Evolutionary conservation across 37 sponge, comb jelly and placozoan genomes (phyloP).

Genomic region (Chondrosia reniformis): DNA sequence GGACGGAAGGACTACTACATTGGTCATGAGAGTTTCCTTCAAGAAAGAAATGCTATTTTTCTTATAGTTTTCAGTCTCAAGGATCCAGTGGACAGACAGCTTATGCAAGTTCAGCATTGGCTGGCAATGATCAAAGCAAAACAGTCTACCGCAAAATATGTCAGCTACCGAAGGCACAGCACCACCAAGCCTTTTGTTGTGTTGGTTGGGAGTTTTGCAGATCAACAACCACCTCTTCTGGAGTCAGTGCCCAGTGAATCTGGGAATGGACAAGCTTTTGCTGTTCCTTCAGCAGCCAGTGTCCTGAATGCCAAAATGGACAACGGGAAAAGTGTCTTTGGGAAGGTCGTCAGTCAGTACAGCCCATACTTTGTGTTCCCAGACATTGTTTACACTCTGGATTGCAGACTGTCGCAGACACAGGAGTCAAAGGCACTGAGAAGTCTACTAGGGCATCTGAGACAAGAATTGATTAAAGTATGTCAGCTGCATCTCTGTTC

Average conservation of each 20-base stretch:
- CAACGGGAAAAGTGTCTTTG: constrained; percentile 29
- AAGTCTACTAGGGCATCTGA: constrained; percentile 29
- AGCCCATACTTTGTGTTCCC: constrained; percentile 51
- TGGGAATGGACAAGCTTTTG: not conserved
- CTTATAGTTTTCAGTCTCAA: constrained; percentile 65
- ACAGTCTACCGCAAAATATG: constrained; percentile 13
- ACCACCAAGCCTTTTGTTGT: constrained; percentile 47
- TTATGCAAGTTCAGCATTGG: constrained; percentile 66
- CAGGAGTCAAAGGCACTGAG: constrained; percentile 47
- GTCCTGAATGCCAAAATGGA: not conserved
- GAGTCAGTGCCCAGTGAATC: constrained; percentile 17
- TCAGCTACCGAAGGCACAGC: constrained; percentile 2
- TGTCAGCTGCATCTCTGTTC: not conserved
- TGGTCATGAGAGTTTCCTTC: constrained; percentile 70
- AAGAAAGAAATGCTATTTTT: constrained; percentile 45
- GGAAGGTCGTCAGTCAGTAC: constrained; percentile 38
- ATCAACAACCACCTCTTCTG: constrained; percentile 31
- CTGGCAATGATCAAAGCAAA: constrained; percentile 77
- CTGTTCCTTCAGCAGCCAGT: not conserved
- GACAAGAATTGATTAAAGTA: constrained; percentile 42
- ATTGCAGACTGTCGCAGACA: constrained; percentile 56
- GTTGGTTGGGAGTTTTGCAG: constrained; percentile 69
- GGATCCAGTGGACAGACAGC: constrained; percentile 49
- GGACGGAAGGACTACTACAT: constrained; percentile 68
- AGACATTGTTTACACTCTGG: constrained; percentile 47